phyloP scores from a whole-genome alignment of 1,140 invertebrate species.

The Brachionus rotundiformis region DNA sequence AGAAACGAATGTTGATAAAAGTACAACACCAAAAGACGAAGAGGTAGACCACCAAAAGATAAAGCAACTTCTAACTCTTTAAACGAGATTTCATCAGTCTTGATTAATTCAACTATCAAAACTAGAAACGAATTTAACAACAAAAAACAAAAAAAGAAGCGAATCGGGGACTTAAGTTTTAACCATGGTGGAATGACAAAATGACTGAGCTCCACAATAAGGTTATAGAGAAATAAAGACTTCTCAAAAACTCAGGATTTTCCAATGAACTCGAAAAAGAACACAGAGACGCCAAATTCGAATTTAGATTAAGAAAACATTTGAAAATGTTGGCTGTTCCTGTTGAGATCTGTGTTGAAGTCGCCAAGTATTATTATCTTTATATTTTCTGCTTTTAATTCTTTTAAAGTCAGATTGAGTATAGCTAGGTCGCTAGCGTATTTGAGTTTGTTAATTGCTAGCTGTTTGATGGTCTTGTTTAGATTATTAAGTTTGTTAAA shows the following conservation, averaged over 20 bases:
- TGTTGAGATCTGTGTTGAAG: no score
- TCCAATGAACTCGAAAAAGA: conserved; percentile 16
- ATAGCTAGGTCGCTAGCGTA: not conserved
- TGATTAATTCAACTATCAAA: not conserved
- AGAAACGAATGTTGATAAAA: no score
- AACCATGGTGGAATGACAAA: conserved; percentile 3
- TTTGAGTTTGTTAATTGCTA: not conserved
- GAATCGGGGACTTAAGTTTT: conserved; percentile 9
- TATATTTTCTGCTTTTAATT: no score
- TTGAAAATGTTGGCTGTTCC: not conserved
- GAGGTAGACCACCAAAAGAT: no score
- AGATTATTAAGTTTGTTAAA: not conserved
- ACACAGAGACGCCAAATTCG: conserved; percentile 4
- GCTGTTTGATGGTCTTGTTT: not conserved
- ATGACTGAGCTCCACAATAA: not conserved
- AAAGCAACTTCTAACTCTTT: no score
- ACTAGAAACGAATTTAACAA: conserved; percentile 14
- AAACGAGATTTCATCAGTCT: conserved; percentile 19
- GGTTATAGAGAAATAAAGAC: conserved; percentile 23
- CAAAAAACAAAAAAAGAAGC: conserved; percentile 21
- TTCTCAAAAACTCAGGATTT: conserved; percentile 4
- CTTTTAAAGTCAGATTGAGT: no score
- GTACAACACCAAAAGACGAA: no score
- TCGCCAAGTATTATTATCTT: no score
- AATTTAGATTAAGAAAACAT: conserved; percentile 23